Base-by-base conservation (phyloP, 1,140 invertebrate genomes). In the Drosophila subobscura region DNA sequence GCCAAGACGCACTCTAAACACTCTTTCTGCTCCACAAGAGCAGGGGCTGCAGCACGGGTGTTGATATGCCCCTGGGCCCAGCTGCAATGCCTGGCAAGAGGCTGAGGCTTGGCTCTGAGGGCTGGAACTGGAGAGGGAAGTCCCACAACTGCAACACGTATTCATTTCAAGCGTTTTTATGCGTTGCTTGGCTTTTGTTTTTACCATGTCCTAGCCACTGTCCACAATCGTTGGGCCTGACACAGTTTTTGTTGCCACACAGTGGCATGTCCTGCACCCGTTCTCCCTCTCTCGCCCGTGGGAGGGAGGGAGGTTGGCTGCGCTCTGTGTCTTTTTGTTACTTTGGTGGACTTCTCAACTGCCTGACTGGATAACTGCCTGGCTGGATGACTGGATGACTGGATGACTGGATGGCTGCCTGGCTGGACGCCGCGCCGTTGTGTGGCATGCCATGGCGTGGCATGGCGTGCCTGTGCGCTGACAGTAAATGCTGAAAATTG, bases 401-500 rank as follows among this genome's bases (percentile, higher is more conserved):
- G n/a, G 42, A 20, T 20, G 16, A 20, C 5, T 27, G 25, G 5
- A 0, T 27, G 5, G 5, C 25, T 27, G 25, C 5, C 0, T 27
- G 25, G 25, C 25, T 37, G 33, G 10, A 12, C 33, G 7, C 8
- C 45, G 5, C 20, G 20, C 16, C 20, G 4, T 22, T 16, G 44
- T n/a, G 8, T 52, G 59, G 56, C 16, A 10, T 51, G 49, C 23
- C 49, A n/a, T 63, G 59, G 33, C 33, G 3, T 37, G 33, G 37
- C 65, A 47, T 88, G 83, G 63, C 75, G 63, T 88, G 83, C 71
- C 84, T 76, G 55, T 47, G 27, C 63, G 71, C 74, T 86, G 83
- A 86, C 83, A 86, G 83, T 86, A 86, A 86, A 86, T 86, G 83
- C 75, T 86, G 83, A 86, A 86, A 86, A 86, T 86, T 89, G 84